Conservation (phyloP, 64 coral and sea anemone genomes). For the Stichodactyla mertensii region DNA sequence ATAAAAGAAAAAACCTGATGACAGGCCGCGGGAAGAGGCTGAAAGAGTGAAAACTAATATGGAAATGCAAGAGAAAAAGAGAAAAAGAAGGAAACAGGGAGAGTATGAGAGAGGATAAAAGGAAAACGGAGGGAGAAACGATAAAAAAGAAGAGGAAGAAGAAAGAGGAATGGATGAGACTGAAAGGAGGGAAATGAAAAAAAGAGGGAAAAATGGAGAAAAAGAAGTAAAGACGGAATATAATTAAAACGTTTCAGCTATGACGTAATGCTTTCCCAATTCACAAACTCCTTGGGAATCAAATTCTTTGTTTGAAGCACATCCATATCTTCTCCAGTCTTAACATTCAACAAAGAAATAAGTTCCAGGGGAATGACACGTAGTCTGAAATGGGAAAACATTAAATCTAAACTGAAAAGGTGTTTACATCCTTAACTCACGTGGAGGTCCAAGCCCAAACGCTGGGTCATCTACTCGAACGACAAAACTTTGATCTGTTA, state of each 20-base stretch:
- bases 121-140: background rate
- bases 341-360: too few relatives aligned
- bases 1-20: background rate
- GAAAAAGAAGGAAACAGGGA: background rate
- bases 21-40: background rate
- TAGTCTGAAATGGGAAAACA: too few relatives aligned
- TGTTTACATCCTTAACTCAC: background rate
- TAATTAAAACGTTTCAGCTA: too few relatives aligned
- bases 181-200: background rate
- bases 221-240: background rate
- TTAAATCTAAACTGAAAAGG: too few relatives aligned
- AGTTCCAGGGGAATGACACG: too few relatives aligned
- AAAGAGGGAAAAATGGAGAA: background rate
- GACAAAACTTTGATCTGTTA: slow-evolving; percentile 16
- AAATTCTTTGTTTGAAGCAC: too few relatives aligned
- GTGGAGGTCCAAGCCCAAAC: slow-evolving; percentile 27
- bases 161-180: background rate
- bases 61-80: background rate
- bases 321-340: too few relatives aligned
- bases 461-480: slow-evolving; percentile 19
- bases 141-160: background rate
- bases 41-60: background rate
- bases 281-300: too few relatives aligned
- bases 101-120: background rate
- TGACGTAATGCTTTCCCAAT: too few relatives aligned